Percentiles rank a stretch among this genome's conserved stretches.
Evolutionary conservation across 2,797 vertebrate genomes (phyloP).

Genomic region (Pseudocheirus occidentalis): DNA sequence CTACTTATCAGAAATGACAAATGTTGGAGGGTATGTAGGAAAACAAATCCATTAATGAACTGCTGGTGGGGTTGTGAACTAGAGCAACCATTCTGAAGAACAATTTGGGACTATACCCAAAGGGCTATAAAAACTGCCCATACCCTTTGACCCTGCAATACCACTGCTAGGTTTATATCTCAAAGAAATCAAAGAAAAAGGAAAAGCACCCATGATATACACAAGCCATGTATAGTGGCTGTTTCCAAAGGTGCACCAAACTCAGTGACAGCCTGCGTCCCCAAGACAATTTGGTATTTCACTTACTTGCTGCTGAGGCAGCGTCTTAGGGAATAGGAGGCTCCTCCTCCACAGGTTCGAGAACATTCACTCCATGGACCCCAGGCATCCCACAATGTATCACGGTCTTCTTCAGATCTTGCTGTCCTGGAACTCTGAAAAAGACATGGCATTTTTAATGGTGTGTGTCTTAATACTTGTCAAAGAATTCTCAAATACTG

Average conservation of each 20-base stretch:
- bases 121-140: neutral
- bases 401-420: constrained; percentile 94
- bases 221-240: neutral
- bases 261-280: neutral
- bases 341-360: constrained; percentile 95
- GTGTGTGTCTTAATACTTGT: neutral
- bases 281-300: rapidly evolving
- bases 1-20: neutral
- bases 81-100: neutral
- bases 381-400: constrained; percentile 96
- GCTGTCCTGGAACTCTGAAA: constrained; percentile 93
- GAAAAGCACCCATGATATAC: neutral
- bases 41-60: neutral
- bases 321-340: constrained; percentile 95
- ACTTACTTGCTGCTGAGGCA: constrained; percentile 96
- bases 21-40: neutral
- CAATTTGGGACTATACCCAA: neutral
- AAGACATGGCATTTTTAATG: constrained; percentile 19
- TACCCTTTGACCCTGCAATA: neutral
- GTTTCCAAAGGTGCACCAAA: neutral
- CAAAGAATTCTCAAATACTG: neutral
- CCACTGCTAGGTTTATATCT: neutral
- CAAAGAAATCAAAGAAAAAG: neutral
- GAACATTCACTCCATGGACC: constrained; percentile 98
- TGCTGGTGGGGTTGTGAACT: neutral